Evolutionary conservation across 2,797 vertebrate species (phyloP).

Genomic region (Muscicapa striata): DNA sequence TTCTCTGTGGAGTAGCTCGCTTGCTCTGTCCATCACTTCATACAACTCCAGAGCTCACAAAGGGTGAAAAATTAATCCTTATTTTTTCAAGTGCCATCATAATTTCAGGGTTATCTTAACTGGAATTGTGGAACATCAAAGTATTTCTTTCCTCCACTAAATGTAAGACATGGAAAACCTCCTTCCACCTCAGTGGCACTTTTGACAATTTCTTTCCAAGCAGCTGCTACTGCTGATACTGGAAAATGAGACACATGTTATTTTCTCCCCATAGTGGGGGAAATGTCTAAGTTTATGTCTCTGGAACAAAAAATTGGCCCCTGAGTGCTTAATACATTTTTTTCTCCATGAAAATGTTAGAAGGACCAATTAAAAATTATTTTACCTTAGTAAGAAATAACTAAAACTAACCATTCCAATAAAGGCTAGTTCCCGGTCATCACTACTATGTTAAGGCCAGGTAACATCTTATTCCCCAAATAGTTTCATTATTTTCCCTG

Average conservation of each 20-base stretch:
- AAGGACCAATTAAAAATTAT: not conserved
- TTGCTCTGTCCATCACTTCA: not conserved
- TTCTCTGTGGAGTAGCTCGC: not conserved
- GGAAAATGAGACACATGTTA: not conserved
- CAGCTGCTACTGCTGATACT: not conserved
- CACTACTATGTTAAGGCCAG: not conserved
- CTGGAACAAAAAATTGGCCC: not conserved
- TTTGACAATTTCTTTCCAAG: not conserved
- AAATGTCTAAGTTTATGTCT: not conserved
- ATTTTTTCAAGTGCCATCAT: not conserved
- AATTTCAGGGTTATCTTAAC: not conserved
- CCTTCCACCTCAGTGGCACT: not conserved
- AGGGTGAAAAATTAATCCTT: not conserved
- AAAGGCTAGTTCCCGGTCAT: not conserved
- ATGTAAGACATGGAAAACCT: not conserved
- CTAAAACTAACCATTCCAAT: not conserved
- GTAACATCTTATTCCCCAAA: not conserved
- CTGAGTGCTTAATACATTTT: not conserved
- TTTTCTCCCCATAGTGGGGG: not conserved
- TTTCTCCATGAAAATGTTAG: not conserved
- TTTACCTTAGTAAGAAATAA: not conserved
- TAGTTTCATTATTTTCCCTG: not conserved
- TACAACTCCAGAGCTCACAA: not conserved
- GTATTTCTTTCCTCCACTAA: not conserved
- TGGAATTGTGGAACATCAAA: not conserved